Conservation (phyloP, 2,888 invertebrate genomes). For the Tholera decimalis region DNA sequence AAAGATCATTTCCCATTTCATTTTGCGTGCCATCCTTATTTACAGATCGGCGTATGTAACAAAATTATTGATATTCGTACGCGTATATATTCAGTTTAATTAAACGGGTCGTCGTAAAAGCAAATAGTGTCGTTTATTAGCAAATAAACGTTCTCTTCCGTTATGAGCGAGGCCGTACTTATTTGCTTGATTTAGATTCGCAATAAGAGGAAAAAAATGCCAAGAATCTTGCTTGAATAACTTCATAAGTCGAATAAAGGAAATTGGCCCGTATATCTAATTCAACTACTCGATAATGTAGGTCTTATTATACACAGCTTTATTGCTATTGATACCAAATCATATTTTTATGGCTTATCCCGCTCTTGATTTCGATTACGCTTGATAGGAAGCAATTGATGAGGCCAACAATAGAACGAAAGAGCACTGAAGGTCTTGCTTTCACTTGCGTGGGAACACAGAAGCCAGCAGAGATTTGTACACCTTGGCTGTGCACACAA, state of each 20-base stretch:
- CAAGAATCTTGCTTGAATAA: not conserved
- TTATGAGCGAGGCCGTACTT: constrained; percentile 33
- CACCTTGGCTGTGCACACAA: too few species aligned
- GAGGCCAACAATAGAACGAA: too few species aligned
- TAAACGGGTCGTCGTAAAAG: constrained; percentile 66
- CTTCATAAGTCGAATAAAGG: not conserved
- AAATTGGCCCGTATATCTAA: not conserved
- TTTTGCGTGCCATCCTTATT: constrained; percentile 44
- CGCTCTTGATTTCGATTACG: too few species aligned
- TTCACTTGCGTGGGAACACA: too few species aligned
- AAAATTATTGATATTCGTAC: constrained; percentile 68
- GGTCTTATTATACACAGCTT: not conserved
- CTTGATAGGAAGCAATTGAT: too few species aligned
- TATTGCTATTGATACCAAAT: too few species aligned
- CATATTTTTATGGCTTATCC: too few species aligned
- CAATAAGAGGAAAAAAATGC: constrained; percentile 4
- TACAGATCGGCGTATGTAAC: constrained; percentile 35
- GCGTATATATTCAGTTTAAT: constrained; percentile 65
- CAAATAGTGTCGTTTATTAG: constrained; percentile 64
- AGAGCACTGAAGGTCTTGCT: too few species aligned
- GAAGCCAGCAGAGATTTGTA: too few species aligned
- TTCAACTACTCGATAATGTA: not conserved
- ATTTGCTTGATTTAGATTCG: constrained; percentile 16
- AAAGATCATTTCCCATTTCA: not conserved
- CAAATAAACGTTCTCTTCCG: constrained; percentile 55